A percentile compares a stretch with the other conserved stretches of the same genome.
Evolutionary conservation across 2,113 vertebrate genomes (phyloP).

Genomic region (Zosterops lateralis): DNA sequence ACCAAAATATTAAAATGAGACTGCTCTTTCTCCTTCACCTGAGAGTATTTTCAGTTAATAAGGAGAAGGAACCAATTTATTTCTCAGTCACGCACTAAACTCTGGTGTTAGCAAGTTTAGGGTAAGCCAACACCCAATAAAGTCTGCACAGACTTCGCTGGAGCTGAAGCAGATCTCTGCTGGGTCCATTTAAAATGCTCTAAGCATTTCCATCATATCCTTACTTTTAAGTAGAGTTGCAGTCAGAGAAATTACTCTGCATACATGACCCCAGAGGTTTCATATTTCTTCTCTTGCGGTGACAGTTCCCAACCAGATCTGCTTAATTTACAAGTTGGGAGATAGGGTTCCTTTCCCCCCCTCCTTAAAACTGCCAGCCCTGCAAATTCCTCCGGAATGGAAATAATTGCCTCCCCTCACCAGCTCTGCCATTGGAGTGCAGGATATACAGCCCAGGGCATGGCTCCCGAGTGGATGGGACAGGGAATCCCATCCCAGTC

Average conservation of each 20-base stretch:
- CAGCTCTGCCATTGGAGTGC: neutral
- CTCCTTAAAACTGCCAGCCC: conserved; percentile 34
- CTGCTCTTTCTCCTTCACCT: neutral
- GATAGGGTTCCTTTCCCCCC: neutral
- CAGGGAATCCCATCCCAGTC: neutral
- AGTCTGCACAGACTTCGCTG: neutral
- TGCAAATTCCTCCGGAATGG: conserved; percentile 38
- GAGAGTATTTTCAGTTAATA: neutral
- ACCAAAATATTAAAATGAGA: neutral
- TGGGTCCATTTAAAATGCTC: conserved; percentile 63
- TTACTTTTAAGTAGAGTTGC: conserved; percentile 68
- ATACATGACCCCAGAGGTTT: conserved; percentile 50
- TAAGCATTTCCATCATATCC: conserved; percentile 62
- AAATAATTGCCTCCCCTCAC: neutral
- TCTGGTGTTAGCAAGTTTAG: conserved; percentile 40
- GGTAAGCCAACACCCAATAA: neutral
- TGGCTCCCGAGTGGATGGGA: fast-evolving
- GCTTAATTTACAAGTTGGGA: conserved; percentile 62
- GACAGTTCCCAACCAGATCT: conserved; percentile 49
- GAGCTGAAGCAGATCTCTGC: conserved; percentile 6
- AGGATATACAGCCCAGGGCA: neutral
- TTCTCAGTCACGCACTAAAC: conserved; percentile 51
- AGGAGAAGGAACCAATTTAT: conserved; percentile 51
- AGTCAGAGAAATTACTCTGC: conserved; percentile 70
- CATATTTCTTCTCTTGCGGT: conserved; percentile 40